phyloP scores from a whole-genome alignment of 64 coral and sea anemone genomes.

The Orbicella faveolata region DNA sequence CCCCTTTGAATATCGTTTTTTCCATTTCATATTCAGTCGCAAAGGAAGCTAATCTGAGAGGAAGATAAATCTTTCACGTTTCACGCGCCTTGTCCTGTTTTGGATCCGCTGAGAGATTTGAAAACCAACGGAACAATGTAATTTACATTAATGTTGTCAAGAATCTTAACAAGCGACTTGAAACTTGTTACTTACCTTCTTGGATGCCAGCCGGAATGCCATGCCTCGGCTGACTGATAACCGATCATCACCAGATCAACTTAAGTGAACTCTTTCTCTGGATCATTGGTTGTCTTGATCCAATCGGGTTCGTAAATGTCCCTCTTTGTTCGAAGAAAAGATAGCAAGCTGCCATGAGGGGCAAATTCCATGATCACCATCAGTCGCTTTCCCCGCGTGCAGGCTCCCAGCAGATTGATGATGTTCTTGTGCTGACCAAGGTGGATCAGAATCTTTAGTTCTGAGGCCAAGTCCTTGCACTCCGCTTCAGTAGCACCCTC shows the following conservation, averaged over 20 bases:
- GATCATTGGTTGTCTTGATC: constrained; percentile 61
- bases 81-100: no score
- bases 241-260: constrained; percentile 61
- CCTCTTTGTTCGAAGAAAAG: constrained; percentile 56
- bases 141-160: no score
- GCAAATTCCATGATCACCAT: constrained; percentile 89
- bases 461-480: constrained; percentile 73
- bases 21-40: no score
- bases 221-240: constrained; percentile 73
- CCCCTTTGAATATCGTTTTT: no score
- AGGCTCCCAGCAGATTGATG: constrained; percentile 77
- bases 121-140: no score
- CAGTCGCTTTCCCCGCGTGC: constrained; percentile 45
- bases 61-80: no score
- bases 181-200: constrained; percentile 34
- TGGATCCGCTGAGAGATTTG: no score
- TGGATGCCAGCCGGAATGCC: constrained; percentile 70
- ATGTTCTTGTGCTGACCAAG: constrained; percentile 79
- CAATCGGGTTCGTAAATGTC: constrained; percentile 58
- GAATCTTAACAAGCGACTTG: not conserved
- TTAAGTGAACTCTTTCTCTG: constrained; percentile 66
- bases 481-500: constrained; percentile 62
- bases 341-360: constrained; percentile 54
- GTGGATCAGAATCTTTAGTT: constrained; percentile 77
- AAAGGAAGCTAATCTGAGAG: no score